Evolutionary conservation across 2,797 vertebrate genomes (phyloP).

Genomic region (Brachymystax lenok): DNA sequence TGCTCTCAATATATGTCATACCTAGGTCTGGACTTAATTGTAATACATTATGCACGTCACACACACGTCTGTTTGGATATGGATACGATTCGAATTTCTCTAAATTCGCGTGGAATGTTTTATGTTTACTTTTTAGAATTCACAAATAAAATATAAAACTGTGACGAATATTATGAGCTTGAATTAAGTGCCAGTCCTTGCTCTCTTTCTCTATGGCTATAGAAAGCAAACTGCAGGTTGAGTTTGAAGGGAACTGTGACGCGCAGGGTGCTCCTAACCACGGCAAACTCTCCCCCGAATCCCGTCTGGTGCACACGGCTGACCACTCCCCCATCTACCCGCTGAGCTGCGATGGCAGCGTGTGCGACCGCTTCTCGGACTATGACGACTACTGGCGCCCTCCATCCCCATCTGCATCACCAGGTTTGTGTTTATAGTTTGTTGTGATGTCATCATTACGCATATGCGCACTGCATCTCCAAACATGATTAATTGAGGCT

Average conservation of each 20-base stretch:
- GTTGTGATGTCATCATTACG: not conserved
- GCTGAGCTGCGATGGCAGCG: slow-evolving; percentile 84
- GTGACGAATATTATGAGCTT: not conserved
- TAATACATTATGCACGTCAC: not conserved
- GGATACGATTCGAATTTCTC: too few species aligned
- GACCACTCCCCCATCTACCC: slow-evolving; percentile 84
- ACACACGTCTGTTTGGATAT: not conserved
- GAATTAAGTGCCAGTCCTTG: not conserved
- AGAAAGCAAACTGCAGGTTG: slow-evolving; percentile 73
- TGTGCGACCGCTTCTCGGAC: slow-evolving; percentile 83
- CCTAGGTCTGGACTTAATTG: not conserved
- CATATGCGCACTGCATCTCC: too few species aligned
- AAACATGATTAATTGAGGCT: not conserved
- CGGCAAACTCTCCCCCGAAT: slow-evolving; percentile 76
- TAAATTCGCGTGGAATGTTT: not conserved
- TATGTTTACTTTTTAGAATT: not conserved
- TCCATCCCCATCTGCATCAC: slow-evolving; percentile 95
- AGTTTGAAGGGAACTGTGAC: slow-evolving; percentile 42
- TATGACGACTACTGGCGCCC: slow-evolving; percentile 95
- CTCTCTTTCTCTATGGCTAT: slow-evolving; percentile 18
- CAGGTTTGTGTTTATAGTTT: slow-evolving; percentile 71
- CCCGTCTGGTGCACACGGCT: slow-evolving; percentile 69
- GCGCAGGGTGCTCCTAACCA: slow-evolving; percentile 32
- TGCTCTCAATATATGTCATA: not conserved
- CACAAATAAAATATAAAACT: not conserved